Base-by-base conservation (phyloP, 2,113 vertebrate species). In the Pituophis catenifer region DNA sequence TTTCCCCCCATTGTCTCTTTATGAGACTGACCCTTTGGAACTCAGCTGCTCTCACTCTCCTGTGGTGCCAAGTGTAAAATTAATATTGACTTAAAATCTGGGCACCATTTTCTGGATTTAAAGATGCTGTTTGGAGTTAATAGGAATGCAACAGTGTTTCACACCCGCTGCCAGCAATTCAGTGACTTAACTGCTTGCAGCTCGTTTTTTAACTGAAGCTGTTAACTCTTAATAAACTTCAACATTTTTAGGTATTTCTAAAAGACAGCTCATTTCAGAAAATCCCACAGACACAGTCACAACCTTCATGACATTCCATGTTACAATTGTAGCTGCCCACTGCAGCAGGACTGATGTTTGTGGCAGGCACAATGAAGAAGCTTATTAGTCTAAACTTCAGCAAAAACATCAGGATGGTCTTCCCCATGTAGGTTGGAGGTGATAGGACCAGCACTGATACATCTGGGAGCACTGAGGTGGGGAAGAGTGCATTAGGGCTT, bases 81-180 rank as follows among this genome's bases (percentile, higher is more conserved):
- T 96, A 97, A 97, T 97, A 97, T 97, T 95, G 97, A 96, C 97
- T 96, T 94, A 97, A 97, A 97, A 96, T 95, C 95, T 95, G 96
- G 96, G 95, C 94, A 93, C 93, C 94, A 94, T 92, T 97, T 95
- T 94, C 93, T 95, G 95, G 95, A 93, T 94, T 95, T 95, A 96
- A 91, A 95, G 94, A 62, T 93, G 94, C 95, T 95, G 90, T 94
- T 96, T 94, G 3, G 24, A 96, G 94, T 96, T 97, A 97, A 97
- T 96, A 91, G 94, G 58, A 95, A 96, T 44, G 95, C 94, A 96
- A 95, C 53, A 95, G 93, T 65, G 94, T 87, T 95, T 96, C 97
- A 97, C 95, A 96, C 95, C 96, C 95, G 89, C 95, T 89, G 88
- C 89, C 93, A 92, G 94, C 90, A 70, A 94, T 94, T 93, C 94